Conservation (phyloP, 2,888 invertebrate species). For the Drosophila nigritarsus region DNA sequence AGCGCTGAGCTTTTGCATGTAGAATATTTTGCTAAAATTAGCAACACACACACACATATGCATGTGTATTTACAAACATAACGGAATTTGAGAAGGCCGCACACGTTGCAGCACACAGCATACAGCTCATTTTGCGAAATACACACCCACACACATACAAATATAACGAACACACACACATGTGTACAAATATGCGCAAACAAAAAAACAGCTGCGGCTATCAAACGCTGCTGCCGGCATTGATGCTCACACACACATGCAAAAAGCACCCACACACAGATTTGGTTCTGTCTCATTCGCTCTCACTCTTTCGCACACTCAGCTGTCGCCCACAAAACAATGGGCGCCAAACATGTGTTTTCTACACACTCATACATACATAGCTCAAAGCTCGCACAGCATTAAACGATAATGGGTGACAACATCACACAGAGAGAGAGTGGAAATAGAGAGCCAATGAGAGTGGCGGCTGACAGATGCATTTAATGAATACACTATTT, state of each 20-base stretch:
- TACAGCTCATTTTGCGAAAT: slow-evolving; percentile 41
- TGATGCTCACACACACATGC: slow-evolving; percentile 30
- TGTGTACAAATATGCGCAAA: slow-evolving; percentile 32
- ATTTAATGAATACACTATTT: slow-evolving; percentile 48
- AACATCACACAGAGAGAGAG: slow-evolving; percentile 39
- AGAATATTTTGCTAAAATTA: slow-evolving; percentile 56
- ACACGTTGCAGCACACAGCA: slow-evolving; percentile 54
- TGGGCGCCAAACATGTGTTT: slow-evolving; percentile 78
- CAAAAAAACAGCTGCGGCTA: slow-evolving; percentile 61
- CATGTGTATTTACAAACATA: slow-evolving; percentile 40
- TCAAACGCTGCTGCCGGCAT: slow-evolving; percentile 51
- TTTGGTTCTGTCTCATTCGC: slow-evolving; percentile 59
- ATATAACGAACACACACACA: slow-evolving; percentile 4
- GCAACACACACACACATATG: slow-evolving; percentile 25
- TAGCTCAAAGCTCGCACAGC: slow-evolving; percentile 7
- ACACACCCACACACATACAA: slow-evolving; percentile 10
- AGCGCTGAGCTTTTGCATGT: slow-evolving; percentile 46
- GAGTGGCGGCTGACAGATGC: slow-evolving; percentile 19
- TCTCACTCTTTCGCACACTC: slow-evolving; percentile 73
- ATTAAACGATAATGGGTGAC: slow-evolving; percentile 54
- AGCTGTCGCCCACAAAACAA: slow-evolving; percentile 64
- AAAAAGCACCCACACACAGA: slow-evolving; percentile 17
- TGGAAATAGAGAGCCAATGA: slow-evolving; percentile 29
- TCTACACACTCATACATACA: slow-evolving; percentile 47
- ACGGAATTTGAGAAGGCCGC: slow-evolving; percentile 75